Base-by-base conservation (phyloP, 1,140 invertebrate species). In the Pseudoatta argentina region DNA sequence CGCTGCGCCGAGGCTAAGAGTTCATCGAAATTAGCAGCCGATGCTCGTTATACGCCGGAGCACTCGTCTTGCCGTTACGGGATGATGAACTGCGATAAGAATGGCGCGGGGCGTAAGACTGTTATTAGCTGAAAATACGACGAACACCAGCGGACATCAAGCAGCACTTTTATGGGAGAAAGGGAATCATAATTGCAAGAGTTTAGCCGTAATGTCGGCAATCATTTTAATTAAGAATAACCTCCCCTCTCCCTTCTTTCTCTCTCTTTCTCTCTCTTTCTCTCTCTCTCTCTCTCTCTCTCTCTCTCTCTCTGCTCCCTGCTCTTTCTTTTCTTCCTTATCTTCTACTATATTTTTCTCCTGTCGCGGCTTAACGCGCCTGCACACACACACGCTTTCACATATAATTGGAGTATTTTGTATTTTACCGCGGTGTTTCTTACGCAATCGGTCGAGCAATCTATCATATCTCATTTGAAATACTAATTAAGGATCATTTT, bases 221-320 rank as follows among this genome's bases (percentile, higher is more conserved):
- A 94, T 94, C 93, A 94, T 94, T 94, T 93, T 94, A 94, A 94
- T 94, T 94, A 94, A 94, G 92, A 93, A 94, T 92, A 91, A 61
- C 85, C 87, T 86, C 88, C 87, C 85, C 83, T 66, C 82, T 39
- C 48, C 10, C 27, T 34, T 5, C 30, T 30, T 1, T 30, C 30
- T 30, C 67, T 44, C 39, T 7, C 39, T n/a, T n/a, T n/a, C n/a
- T 5, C 30, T 30, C 30, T 30, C 30, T 30, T 53, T 44, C 39
- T 7, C 39, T n/a, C 24, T 12, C 27, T 27, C 81, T 66, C 82
- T 39, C 48, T 10, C 34, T 66, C 51, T 48, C 21, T 44, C 14
- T 39, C 14, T 53, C 16, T 48, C 14, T 30, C 3, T 55, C 30
- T 21, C 16, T 39, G 8, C 67, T 44, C 39, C 39, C 39, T n/a